Conservation (phyloP, 2,113 vertebrate genomes). For the Spea multiplicata region DNA sequence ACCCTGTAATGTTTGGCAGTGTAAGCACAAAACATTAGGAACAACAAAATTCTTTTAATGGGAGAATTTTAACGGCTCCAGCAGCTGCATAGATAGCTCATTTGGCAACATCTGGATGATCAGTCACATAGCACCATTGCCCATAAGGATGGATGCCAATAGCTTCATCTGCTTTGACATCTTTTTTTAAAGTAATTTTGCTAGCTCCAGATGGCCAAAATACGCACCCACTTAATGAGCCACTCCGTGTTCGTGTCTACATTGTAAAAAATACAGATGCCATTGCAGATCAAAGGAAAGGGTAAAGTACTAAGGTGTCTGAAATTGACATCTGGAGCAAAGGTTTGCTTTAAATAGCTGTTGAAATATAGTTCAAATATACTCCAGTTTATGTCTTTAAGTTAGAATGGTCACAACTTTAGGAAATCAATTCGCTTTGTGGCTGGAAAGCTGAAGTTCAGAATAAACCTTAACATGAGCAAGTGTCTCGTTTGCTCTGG, state of each 20-base stretch:
- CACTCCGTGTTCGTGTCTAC: slow-evolving; percentile 70
- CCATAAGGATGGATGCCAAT: slow-evolving; percentile 66
- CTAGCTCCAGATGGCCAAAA: slow-evolving; percentile 67
- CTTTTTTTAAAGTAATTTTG: slow-evolving; percentile 66
- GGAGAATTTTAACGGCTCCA: slow-evolving; percentile 64
- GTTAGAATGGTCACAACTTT: no score
- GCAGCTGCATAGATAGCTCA: slow-evolving; percentile 66
- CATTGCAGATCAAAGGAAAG: slow-evolving; percentile 1
- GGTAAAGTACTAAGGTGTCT: neutral
- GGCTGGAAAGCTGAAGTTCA: no score
- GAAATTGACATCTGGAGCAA: neutral
- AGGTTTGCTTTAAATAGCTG: neutral
- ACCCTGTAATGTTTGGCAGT: slow-evolving; percentile 57
- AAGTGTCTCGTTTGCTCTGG: no score
- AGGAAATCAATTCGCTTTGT: no score
- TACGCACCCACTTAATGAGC: slow-evolving; percentile 70
- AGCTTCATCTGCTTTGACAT: slow-evolving; percentile 56
- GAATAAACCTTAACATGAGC: no score
- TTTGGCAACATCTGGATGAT: slow-evolving; percentile 64
- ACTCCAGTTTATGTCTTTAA: no score
- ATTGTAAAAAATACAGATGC: slow-evolving; percentile 6
- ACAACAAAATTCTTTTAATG: slow-evolving; percentile 70
- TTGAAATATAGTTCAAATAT: neutral
- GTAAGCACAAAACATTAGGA: slow-evolving; percentile 59
- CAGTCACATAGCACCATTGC: slow-evolving; percentile 66